Evolutionary conservation across 1,140 invertebrate species (phyloP).

Genomic region (Cydia splendana): DNA sequence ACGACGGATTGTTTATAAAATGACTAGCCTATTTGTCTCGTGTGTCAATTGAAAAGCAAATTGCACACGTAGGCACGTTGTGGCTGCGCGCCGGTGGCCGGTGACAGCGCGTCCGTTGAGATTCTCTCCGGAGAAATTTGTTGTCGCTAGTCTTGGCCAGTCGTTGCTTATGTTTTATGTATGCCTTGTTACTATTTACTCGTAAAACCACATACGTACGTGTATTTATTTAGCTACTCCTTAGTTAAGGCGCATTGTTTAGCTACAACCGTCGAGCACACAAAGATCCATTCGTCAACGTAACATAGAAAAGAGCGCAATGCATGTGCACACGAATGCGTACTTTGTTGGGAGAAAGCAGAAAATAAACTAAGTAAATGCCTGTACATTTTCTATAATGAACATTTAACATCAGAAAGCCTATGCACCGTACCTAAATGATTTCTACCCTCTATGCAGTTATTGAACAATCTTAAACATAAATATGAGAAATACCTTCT

Average conservation of each 20-base stretch:
- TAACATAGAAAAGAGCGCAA: conserved; percentile 2
- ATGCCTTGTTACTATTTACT: conserved; percentile 47
- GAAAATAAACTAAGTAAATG: conserved; percentile 15
- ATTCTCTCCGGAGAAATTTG: conserved; percentile 68
- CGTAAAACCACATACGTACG: conserved; percentile 32
- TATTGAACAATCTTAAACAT: neutral
- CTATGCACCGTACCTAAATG: neutral
- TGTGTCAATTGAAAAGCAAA: conserved; percentile 24
- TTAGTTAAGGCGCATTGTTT: conserved; percentile 15
- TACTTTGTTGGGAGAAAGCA: conserved; percentile 27
- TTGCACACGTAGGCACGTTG: conserved; percentile 33
- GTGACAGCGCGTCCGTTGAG: conserved; percentile 46
- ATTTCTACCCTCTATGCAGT: neutral
- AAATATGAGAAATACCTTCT: neutral
- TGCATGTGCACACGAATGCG: conserved; percentile 9
- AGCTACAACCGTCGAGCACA: neutral
- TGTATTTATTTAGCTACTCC: neutral
- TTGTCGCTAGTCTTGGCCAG: conserved; percentile 43
- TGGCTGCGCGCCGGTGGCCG: conserved; percentile 39
- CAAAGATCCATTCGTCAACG: conserved; percentile 25
- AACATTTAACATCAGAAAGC: neutral
- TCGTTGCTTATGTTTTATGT: conserved; percentile 62
- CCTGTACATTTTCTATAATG: conserved; percentile 15
- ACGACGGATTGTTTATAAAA: neutral
- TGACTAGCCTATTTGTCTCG: conserved; percentile 10